Conservation (phyloP, 2,113 vertebrate genomes). For the Asarcornis scutulata region DNA sequence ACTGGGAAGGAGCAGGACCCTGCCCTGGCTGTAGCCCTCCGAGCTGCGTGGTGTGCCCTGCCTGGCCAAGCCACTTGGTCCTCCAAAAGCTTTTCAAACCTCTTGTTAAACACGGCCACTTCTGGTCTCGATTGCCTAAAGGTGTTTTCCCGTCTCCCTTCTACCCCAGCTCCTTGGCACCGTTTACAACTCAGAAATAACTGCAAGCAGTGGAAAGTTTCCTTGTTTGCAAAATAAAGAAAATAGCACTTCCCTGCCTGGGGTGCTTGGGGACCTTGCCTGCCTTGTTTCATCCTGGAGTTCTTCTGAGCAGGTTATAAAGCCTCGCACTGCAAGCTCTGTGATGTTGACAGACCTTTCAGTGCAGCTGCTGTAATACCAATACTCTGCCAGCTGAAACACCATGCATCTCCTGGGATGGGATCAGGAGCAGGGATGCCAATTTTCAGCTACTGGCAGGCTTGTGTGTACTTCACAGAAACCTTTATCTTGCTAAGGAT, state of each 20-base stretch:
- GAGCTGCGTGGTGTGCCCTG: background rate
- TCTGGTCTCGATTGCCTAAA: background rate
- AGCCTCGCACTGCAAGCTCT: background rate
- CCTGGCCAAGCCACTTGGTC: background rate
- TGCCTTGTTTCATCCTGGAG: background rate
- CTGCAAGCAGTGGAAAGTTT: background rate
- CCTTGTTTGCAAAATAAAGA: background rate
- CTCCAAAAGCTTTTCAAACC: background rate
- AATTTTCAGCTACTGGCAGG: background rate
- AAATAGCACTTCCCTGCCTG: background rate
- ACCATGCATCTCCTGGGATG: background rate
- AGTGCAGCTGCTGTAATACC: background rate
- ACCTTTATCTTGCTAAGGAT: background rate
- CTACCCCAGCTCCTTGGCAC: background rate
- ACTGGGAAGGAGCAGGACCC: background rate
- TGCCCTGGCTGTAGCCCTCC: background rate
- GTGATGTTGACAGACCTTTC: background rate
- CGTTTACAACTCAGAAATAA: background rate
- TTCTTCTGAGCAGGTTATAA: background rate
- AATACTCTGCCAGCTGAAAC: background rate
- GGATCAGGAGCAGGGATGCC: background rate
- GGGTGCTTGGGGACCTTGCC: background rate
- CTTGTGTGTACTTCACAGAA: background rate
- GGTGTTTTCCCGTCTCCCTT: background rate
- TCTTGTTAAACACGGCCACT: background rate